These are phyloP conservation scores for Pollachius pollachius DNA, from an alignment of 2,113 vertebrate species.

Conservation along the genomic window DNA sequence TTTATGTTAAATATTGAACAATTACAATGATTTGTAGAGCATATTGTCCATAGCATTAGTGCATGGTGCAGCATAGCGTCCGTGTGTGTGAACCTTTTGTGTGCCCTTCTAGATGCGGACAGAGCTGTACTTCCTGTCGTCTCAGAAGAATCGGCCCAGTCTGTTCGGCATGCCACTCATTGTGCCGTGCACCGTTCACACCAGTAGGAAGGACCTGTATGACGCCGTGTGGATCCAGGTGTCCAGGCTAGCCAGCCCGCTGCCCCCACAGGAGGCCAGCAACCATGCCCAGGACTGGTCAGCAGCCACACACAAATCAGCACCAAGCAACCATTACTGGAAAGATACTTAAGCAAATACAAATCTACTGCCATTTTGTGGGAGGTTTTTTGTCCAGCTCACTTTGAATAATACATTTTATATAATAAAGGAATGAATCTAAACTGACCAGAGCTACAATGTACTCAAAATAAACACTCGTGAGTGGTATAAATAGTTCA, in stretches of 20 bases:
- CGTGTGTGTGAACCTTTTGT: too few species aligned
- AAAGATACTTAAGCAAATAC: too few species aligned
- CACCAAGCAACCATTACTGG: neutral
- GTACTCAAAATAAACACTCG: too few species aligned
- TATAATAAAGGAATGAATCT: too few species aligned
- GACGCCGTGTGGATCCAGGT: slow-evolving; percentile 97
- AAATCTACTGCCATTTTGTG: too few species aligned
- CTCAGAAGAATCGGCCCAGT: slow-evolving; percentile 96
- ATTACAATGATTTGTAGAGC: too few species aligned
- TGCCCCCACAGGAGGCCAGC: slow-evolving; percentile 97
- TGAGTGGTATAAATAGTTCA: too few species aligned
- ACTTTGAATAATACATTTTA: too few species aligned
- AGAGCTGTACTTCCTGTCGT: slow-evolving; percentile 95
- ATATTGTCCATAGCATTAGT: too few species aligned
- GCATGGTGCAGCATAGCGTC: too few species aligned
- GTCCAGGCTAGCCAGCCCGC: slow-evolving; percentile 91
- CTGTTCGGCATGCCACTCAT: slow-evolving; percentile 97
- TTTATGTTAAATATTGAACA: too few species aligned
- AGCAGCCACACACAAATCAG: slow-evolving; percentile 43
- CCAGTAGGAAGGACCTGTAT: slow-evolving; percentile 91
- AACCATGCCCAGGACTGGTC: slow-evolving; percentile 98
- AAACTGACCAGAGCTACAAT: too few species aligned
- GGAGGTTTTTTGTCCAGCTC: neutral
- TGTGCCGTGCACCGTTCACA: slow-evolving; percentile 93
- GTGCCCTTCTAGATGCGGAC: slow-evolving; percentile 84